Conservation (phyloP, 37 sponge, comb jelly and placozoan genomes). For the Beroe ovata region DNA sequence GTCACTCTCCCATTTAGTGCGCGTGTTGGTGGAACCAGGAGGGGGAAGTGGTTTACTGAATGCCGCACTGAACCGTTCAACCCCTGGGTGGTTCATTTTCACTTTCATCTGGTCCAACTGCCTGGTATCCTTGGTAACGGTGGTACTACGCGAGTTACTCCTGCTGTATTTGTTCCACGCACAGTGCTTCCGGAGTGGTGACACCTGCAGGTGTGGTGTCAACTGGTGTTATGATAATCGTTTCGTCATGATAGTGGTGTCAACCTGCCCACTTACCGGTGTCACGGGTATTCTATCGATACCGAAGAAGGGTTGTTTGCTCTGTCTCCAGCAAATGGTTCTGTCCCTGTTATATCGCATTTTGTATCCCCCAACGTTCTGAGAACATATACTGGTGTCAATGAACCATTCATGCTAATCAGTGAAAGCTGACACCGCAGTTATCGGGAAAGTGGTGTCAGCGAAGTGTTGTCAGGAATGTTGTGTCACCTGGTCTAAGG, state of each 20-base stretch:
- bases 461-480: too few relatives aligned
- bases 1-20: background rate
- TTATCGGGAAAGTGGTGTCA: too few relatives aligned
- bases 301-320: constrained; percentile 67
- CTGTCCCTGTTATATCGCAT: constrained; percentile 62
- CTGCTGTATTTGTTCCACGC: constrained; percentile 13
- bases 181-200: constrained; percentile 31
- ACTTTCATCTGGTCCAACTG: constrained; percentile 10
- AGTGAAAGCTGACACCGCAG: too few relatives aligned
- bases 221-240: background rate
- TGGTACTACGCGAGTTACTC: background rate
- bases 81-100: constrained; percentile 5
- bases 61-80: background rate
- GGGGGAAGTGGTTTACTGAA: background rate
- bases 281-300: constrained; percentile 58
- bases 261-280: constrained; percentile 30
- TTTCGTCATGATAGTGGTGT: background rate
- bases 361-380: background rate
- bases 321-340: constrained; percentile 63
- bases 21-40: too few relatives aligned
- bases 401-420: too few relatives aligned
- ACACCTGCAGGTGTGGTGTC: background rate
- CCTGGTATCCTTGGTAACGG: background rate
- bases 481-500: too few relatives aligned
- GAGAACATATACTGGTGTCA: too few relatives aligned